Conservation (phyloP, 2,797 vertebrate genomes). For the Rhynchonycteris naso region DNA sequence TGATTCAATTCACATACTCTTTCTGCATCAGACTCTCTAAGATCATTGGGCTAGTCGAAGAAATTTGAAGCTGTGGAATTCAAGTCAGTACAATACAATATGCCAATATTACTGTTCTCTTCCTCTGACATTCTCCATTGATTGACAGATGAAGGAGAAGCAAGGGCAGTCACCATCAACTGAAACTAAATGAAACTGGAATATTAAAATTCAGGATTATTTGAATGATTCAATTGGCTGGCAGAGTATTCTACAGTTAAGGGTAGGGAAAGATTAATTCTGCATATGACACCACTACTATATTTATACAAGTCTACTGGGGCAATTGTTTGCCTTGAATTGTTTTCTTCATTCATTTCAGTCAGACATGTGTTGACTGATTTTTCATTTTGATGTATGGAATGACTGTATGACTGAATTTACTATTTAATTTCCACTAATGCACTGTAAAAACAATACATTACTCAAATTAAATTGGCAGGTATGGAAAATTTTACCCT, state of each 20-base stretch:
- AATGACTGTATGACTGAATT: constrained; percentile 57
- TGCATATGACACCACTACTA: not conserved
- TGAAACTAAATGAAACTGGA: constrained; percentile 70
- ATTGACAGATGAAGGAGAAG: constrained; percentile 66
- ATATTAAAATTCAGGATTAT: constrained; percentile 69
- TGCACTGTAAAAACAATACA: constrained; percentile 41
- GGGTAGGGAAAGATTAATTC: constrained; percentile 56
- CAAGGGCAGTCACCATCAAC: constrained; percentile 70
- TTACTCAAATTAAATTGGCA: constrained; percentile 59
- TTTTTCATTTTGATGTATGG: constrained; percentile 56
- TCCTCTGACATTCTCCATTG: constrained; percentile 61
- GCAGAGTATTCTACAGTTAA: constrained; percentile 43
- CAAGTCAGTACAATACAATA: constrained; percentile 55
- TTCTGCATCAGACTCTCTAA: constrained; percentile 34
- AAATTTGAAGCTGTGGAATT: constrained; percentile 54
- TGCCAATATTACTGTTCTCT: constrained; percentile 56
- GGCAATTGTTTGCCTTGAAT: constrained; percentile 51
- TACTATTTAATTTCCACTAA: constrained; percentile 68
- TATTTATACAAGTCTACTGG: constrained; percentile 12
- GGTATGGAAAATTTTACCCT: constrained; percentile 19
- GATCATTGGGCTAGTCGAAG: constrained; percentile 35
- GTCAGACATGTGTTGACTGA: constrained; percentile 50
- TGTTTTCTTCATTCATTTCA: constrained; percentile 68
- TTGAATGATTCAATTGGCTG: constrained; percentile 62
- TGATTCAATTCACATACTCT: constrained; percentile 46